These are phyloP conservation scores for Clarias batrachus DNA, from an alignment of 2,113 vertebrate genomes.

Conservation along the genomic window DNA sequence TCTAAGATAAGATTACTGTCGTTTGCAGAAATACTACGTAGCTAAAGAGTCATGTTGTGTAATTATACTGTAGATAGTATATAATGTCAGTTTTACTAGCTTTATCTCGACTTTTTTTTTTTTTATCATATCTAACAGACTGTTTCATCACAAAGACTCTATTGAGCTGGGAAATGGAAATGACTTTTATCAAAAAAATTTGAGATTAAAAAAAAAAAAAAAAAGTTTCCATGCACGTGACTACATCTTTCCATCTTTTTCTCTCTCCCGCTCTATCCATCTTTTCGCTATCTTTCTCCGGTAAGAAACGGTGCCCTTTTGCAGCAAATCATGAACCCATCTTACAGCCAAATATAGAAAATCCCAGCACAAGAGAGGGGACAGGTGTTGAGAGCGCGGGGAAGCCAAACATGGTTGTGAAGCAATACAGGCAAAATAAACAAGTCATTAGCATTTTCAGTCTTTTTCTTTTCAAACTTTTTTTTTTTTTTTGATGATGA, in stretches of 20 bases:
- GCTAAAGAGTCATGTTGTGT: constrained; percentile 57
- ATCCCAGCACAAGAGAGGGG: constrained; percentile 74
- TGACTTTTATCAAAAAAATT: constrained; percentile 32
- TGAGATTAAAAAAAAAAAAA: neutral
- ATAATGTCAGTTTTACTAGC: constrained; percentile 65
- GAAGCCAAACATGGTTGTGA: constrained; percentile 74
- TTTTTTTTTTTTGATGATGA: neutral
- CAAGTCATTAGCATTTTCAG: constrained; percentile 49
- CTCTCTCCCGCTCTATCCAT: neutral
- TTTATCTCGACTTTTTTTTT: constrained; percentile 52
- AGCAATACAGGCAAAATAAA: constrained; percentile 65
- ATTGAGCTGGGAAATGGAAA: constrained; percentile 24
- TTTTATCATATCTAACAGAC: constrained; percentile 17
- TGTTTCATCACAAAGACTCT: constrained; percentile 37
- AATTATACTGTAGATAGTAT: constrained; percentile 56
- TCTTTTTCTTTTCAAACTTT: constrained; percentile 22
- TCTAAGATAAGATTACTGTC: constrained; percentile 59
- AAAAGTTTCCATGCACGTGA: neutral
- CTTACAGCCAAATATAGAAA: constrained; percentile 80
- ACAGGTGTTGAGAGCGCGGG: constrained; percentile 74
- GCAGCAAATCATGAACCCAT: constrained; percentile 61
- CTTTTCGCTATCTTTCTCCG: constrained; percentile 39
- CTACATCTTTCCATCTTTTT: neutral
- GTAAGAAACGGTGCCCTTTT: constrained; percentile 61
- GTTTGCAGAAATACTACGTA: constrained; percentile 59